Percentiles rank a stretch among this genome's conserved stretches.
Conservation (phyloP, 2,888 invertebrate genomes). For the Drosophila emarginata region DNA sequence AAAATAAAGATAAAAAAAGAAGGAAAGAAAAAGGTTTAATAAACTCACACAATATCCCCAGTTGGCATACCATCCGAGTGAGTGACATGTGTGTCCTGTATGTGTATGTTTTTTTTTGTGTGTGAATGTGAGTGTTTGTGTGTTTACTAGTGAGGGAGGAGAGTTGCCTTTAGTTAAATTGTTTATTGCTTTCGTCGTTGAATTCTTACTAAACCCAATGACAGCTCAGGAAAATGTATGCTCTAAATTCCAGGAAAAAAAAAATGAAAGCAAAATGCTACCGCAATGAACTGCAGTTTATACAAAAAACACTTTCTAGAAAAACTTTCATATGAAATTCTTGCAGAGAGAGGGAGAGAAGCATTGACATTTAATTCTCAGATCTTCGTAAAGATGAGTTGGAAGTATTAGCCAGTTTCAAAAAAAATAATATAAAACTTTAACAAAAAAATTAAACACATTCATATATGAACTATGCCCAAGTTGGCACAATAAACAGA, state of each 20-base stretch:
- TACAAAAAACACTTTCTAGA: too few species aligned
- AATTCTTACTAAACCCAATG: slow-evolving; percentile 6
- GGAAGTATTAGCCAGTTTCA: too few species aligned
- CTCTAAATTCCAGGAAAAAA: too few species aligned
- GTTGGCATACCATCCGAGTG: neutral
- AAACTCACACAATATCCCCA: neutral
- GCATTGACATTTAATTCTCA: too few species aligned
- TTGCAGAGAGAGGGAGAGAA: too few species aligned
- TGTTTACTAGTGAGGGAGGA: neutral
- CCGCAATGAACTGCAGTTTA: neutral
- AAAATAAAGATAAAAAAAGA: neutral
- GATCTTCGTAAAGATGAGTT: too few species aligned
- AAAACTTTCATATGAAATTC: too few species aligned
- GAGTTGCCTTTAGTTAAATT: slow-evolving; percentile 19
- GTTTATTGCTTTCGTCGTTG: slow-evolving; percentile 16
- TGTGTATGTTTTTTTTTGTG: neutral
- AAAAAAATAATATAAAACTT: too few species aligned
- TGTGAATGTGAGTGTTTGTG: too few species aligned
- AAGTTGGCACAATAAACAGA: too few species aligned
- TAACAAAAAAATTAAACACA: too few species aligned
- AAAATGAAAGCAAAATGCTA: neutral
- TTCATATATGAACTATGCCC: too few species aligned
- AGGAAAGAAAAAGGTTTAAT: slow-evolving; percentile 3
- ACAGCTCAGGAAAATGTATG: neutral
- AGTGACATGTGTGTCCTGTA: slow-evolving; percentile 12